These are phyloP conservation scores for Eulimnadia texana DNA, from an alignment of 1,140 invertebrate species.

Conservation along the genomic window DNA sequence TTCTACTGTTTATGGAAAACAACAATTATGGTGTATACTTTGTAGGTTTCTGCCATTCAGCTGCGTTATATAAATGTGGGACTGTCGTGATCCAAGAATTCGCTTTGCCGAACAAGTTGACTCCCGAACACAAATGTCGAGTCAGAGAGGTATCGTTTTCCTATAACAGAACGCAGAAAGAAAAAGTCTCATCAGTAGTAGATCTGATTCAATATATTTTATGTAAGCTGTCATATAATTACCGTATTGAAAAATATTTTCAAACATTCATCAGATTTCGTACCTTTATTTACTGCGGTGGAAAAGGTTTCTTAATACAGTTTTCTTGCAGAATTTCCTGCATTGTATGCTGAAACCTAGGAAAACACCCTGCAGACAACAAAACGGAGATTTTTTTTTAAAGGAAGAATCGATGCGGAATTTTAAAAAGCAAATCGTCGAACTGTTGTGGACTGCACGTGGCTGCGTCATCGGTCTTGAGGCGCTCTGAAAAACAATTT, in stretches of 20 bases:
- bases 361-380: no score
- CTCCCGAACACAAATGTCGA: neutral
- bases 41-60: slow-evolving; percentile 1
- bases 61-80: neutral
- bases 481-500: no score
- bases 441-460: neutral
- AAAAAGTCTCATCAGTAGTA: no score
- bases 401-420: no score
- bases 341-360: neutral
- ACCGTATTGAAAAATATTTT: no score
- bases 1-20: no score
- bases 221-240: no score
- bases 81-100: slow-evolving; percentile 1
- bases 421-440: neutral
- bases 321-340: neutral
- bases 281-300: neutral
- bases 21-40: no score
- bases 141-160: neutral
- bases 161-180: no score
- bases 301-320: neutral
- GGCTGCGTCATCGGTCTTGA: slow-evolving; percentile 2
- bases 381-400: no score
- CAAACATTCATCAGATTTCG: neutral
- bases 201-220: no score
- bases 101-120: neutral